phyloP scores from a whole-genome alignment of 2,888 invertebrate genomes.

The Kryphioiulus occultus region DNA sequence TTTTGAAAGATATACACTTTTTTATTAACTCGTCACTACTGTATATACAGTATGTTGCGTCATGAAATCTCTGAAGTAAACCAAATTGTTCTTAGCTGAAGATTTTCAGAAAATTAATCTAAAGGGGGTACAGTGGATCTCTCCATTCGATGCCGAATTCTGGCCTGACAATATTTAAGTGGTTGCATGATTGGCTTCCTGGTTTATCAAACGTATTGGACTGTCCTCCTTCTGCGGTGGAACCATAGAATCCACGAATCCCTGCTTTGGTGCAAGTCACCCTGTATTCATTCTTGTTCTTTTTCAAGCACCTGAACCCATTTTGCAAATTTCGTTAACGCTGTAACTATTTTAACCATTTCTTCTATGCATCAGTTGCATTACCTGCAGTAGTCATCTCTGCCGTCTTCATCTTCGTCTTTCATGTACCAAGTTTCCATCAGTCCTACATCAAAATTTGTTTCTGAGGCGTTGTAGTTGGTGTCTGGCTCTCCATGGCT shows the following conservation, averaged over 20 bases:
- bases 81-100: not conserved
- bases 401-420: constrained; percentile 38
- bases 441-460: constrained; percentile 5
- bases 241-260: constrained; percentile 37
- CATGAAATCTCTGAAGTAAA: not conserved
- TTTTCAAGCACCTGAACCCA: not conserved
- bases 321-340: not conserved
- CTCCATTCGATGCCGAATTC: constrained; percentile 41
- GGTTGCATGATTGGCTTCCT: not conserved
- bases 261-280: constrained; percentile 49
- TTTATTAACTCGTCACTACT: no score
- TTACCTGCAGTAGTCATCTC: constrained; percentile 45
- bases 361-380: not conserved
- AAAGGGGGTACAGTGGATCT: not conserved
- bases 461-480: not conserved
- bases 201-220: not conserved
- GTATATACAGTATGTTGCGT: no score
- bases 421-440: no score
- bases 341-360: no score
- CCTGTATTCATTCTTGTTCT: not conserved
- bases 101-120: not conserved
- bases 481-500: constrained; percentile 12
- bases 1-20: no score
- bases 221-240: constrained; percentile 4
- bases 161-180: not conserved